phyloP scores from a whole-genome alignment of 2,888 invertebrate genomes.

The Clostera curtula region DNA sequence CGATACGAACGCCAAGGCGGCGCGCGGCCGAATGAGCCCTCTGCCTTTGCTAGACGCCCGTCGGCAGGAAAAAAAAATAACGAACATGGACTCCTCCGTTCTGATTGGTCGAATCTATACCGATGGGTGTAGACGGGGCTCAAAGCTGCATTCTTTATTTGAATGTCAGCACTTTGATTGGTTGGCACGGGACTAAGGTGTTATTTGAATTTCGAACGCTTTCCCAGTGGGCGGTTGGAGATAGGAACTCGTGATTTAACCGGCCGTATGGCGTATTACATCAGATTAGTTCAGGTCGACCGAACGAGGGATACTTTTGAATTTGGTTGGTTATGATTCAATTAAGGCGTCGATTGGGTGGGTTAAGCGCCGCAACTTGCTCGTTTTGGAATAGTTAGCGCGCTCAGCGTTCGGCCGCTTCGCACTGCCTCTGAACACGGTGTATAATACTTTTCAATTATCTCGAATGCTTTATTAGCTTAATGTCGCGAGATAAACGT shows the following conservation, averaged over 20 bases:
- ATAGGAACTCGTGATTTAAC: conserved; percentile 55
- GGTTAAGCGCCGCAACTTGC: conserved; percentile 37
- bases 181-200: conserved; percentile 41
- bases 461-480: conserved; percentile 74
- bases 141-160: conserved; percentile 48
- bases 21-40: conserved; percentile 69
- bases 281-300: conserved; percentile 36
- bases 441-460: conserved; percentile 64
- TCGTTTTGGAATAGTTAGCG: conserved; percentile 44
- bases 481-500: conserved; percentile 57
- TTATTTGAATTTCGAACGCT: conserved; percentile 61
- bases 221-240: conserved; percentile 59
- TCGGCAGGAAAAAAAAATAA: conserved; percentile 47
- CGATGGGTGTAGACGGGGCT: conserved; percentile 42
- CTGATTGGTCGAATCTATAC: conserved; percentile 44
- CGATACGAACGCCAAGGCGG: conserved; percentile 69
- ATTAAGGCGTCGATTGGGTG: conserved; percentile 60
- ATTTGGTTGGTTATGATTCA: conserved; percentile 61
- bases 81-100: conserved; percentile 52
- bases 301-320: conserved; percentile 40
- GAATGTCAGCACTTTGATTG: conserved; percentile 41
- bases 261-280: conserved; percentile 53
- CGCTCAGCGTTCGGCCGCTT: conserved; percentile 31
- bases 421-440: conserved; percentile 27
- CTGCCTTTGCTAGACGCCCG: conserved; percentile 37